Evolutionary conservation across 2,888 invertebrate species (phyloP), one percentile per base, ranked within the genome.

Genomic region (Didymodactylos carnosus): DNA sequence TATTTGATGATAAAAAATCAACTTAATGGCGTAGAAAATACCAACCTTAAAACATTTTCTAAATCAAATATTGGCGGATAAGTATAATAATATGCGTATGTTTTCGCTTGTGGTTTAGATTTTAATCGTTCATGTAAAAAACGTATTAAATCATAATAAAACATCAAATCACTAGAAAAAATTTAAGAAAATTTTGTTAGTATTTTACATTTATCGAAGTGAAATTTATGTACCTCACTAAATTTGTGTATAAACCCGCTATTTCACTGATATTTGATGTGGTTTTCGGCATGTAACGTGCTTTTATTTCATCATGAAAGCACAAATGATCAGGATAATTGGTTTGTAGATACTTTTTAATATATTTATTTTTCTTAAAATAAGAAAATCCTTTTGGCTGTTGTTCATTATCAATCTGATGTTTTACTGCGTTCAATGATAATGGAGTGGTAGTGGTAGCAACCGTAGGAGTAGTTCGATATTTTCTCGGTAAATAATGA

Each of bases 101-200:
- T 62, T n/a, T 29, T 35, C 35, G 62, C 35, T 19, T 8, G 10
- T 6, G 35, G 2, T 5, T n/a, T 3, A 2, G 62, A 62, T 10
- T 8, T 10, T 62, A 62, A n/a, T 35, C 62, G 62, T 62, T 62
- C 62, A 35, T 35, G 62, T 19, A 62, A 35, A 62, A 62, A 62
- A 62, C 62, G 62, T n/a, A 29, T 27, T n/a, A 62, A 14, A 62
- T 62, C 62, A 62, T 62, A 62, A n/a, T 62, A 62, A 10, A 62
- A 27, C 62, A 29, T 62, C 11, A 62, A 62, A 62, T 62, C 62
- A 62, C 62, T 62, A 14, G 11, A 3, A 19, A 35, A 35, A 29
- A 62, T 62, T 29, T 35, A 62, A 35, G 7, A 35, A 27, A 5
- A 29, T 1, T 35, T 19, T 19, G n/a, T n/a, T n/a, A n/a, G n/a